A percentile compares a stretch with the other conserved stretches of the same genome.
Evolutionary conservation across 2,113 vertebrate genomes (phyloP).

Genomic region (Leptobrachium ailaonicum): DNA sequence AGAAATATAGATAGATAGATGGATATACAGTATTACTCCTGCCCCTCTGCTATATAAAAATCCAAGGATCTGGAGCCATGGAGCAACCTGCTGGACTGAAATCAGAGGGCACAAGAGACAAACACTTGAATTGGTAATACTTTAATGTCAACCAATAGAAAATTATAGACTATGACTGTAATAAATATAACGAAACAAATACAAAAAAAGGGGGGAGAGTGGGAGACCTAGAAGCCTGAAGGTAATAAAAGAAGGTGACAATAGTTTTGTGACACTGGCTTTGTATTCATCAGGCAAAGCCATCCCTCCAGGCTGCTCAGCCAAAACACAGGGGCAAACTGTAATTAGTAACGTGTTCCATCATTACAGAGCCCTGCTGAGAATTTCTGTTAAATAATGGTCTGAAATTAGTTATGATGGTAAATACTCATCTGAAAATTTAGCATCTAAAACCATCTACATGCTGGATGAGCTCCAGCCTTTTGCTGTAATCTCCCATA

Average conservation of each 20-base stretch:
- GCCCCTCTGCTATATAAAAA: too few relatives aligned
- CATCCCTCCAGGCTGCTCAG: constrained; percentile 60
- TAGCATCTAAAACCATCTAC: constrained; percentile 67
- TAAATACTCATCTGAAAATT: constrained; percentile 74
- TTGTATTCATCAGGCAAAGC: constrained; percentile 64
- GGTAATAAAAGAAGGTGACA: background rate
- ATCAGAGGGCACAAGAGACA: background rate
- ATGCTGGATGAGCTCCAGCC: constrained; percentile 70
- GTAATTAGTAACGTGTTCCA: constrained; percentile 67
- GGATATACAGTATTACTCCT: too few relatives aligned
- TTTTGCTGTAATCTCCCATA: constrained; percentile 64
- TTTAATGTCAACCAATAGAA: background rate
- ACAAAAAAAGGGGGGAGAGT: background rate
- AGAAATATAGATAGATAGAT: too few relatives aligned
- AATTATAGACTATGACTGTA: too few relatives aligned
- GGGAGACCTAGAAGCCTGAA: background rate
- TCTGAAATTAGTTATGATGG: constrained; percentile 74
- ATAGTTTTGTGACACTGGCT: constrained; percentile 34
- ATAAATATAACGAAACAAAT: background rate
- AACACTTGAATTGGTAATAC: constrained; percentile 2
- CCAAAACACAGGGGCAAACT: constrained; percentile 64
- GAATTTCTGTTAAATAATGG: constrained; percentile 74
- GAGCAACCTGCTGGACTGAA: background rate
- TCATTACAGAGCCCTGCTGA: constrained; percentile 72
- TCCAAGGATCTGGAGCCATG: too few relatives aligned